Evolutionary conservation across 2,113 vertebrate species (phyloP), one percentile per base, ranked within the genome.

Genomic region (Tetrao urogallus): DNA sequence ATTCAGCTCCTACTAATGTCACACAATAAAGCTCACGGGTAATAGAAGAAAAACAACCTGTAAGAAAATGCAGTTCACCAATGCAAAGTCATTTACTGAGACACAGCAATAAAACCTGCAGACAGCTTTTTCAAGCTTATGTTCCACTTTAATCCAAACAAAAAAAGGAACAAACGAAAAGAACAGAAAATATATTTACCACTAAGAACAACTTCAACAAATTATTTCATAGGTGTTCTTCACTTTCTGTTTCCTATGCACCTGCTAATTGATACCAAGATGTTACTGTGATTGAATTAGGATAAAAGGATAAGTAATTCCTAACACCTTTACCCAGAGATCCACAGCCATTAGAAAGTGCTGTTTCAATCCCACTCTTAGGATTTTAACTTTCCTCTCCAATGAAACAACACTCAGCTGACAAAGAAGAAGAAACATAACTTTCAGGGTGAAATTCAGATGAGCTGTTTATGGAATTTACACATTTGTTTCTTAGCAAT

Each of bases 261-360:
- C 40, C 32, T 89, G 58, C 83, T 82, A 40, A 90, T 89, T 63
- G 89, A 77, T 45, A 84, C 14, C n/a, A 78, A 82, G 89, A 66
- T 27, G 45, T 79, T 30, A 65, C 1, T 90, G 70, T 85, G 94
- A 85, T 82, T 86, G 57, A n/a, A 28, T 6, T 5, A 19, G 50
- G 67, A 50, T 66, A 94, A 45, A 63, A 69, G 47, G 32, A 92
- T 86, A 71, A 93, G 87, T 92, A 87, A 94, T 92, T 90, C 81
- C 86, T 67, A 57, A 42, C 16, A 36, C 32, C 19, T 86, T 54
- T 58, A 70, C n/a, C 20, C 73, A 83, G 57, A 40, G 50, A 78
- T 19, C 27, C 45, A 74, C 34, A 24, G 34, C 20, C 57, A 43
- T 81, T 2, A 84, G 77, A 28, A 50, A 11, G 10, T 82, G 86